These are phyloP conservation scores for Limnephilus rhombicus DNA, from an alignment of 2,888 invertebrate species.

Conservation along the genomic window DNA sequence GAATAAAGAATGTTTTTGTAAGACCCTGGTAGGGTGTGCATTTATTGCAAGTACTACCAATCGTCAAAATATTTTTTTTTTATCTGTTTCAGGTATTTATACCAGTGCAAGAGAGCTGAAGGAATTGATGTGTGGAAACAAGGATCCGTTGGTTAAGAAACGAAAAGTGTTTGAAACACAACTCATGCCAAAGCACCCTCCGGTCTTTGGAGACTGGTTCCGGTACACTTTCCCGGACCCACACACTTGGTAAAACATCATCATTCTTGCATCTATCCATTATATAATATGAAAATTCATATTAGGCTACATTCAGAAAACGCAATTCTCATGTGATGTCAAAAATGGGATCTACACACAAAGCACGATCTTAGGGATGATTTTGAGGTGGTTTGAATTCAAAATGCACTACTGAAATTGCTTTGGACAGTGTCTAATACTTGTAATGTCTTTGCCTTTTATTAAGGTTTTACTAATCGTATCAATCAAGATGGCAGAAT, in stretches of 20 bases:
- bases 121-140: conserved; percentile 79
- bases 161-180: conserved; percentile 81
- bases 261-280: too few species aligned
- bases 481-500: too few species aligned
- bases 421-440: background rate
- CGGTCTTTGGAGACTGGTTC: conserved; percentile 96
- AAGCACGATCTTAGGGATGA: background rate
- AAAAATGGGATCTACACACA: background rate
- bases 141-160: conserved; percentile 82
- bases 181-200: conserved; percentile 85
- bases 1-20: background rate
- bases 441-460: too few species aligned
- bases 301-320: background rate
- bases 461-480: too few species aligned
- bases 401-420: background rate
- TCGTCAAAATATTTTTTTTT: background rate
- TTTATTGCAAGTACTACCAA: background rate
- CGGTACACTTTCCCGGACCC: conserved; percentile 92
- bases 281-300: background rate
- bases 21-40: background rate
- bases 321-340: background rate
- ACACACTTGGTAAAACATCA: conserved; percentile 83
- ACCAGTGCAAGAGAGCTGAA: conserved; percentile 76
- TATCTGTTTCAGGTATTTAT: conserved; percentile 44
- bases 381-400: background rate